Conservation (phyloP, 2,113 vertebrate genomes). For the Notothenia coriiceps region DNA sequence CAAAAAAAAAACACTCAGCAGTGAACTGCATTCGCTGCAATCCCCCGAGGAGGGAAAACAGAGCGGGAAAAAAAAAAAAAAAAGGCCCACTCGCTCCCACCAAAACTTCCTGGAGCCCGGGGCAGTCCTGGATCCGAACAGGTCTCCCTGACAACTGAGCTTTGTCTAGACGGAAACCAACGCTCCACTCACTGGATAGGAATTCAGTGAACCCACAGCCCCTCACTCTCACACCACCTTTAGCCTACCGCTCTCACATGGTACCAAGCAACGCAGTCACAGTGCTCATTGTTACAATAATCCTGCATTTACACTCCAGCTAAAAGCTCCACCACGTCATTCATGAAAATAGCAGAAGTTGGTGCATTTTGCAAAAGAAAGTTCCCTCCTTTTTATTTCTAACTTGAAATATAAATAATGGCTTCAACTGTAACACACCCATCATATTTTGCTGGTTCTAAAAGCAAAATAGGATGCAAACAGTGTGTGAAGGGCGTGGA, state of each 20-base stretch:
- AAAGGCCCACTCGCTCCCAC: conserved; percentile 47
- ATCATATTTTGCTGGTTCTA: conserved; percentile 15
- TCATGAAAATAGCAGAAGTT: conserved; percentile 26
- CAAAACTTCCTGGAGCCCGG: conserved; percentile 68
- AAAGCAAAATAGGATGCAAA: conserved; percentile 4
- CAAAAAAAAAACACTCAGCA: conserved; percentile 32
- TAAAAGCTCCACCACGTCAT: conserved; percentile 45
- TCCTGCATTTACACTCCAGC: conserved; percentile 45
- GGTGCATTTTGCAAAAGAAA: conserved; percentile 27
- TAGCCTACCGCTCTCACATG: conserved; percentile 53
- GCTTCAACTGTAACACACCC: conserved; percentile 10
- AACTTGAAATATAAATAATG: conserved; percentile 4
- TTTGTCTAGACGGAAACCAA: conserved; percentile 81
- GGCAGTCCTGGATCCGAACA: conserved; percentile 64
- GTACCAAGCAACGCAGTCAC: conserved; percentile 48
- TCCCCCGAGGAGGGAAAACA: conserved; percentile 61
- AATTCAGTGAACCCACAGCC: conserved; percentile 76
- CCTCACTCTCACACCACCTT: conserved; percentile 74
- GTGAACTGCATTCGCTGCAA: conserved; percentile 55
- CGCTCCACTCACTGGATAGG: conserved; percentile 76
- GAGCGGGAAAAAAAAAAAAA: conserved; percentile 40
- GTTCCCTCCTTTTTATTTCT: conserved; percentile 3
- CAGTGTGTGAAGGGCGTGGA: background rate
- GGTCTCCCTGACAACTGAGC: conserved; percentile 74
- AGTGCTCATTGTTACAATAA: conserved; percentile 61